phyloP scores from a whole-genome alignment of 2,113 vertebrate species.

The Strix uralensis region DNA sequence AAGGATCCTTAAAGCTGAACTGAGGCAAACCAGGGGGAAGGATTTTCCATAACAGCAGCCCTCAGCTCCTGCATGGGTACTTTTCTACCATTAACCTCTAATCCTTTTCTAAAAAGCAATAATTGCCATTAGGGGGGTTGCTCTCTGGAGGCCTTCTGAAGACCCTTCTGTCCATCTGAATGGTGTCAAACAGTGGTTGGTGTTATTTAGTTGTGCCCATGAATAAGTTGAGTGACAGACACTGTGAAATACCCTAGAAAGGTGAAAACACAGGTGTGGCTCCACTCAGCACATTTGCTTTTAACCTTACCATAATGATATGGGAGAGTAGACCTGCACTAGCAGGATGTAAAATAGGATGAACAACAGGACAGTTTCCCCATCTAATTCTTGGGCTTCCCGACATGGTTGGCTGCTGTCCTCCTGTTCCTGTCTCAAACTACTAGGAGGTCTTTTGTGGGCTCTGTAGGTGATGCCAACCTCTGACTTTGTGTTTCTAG shows the following conservation, averaged over 20 bases:
- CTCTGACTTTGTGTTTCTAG: neutral
- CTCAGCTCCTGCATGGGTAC: neutral
- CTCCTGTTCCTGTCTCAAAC: neutral
- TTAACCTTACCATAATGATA: neutral
- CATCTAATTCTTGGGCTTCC: neutral
- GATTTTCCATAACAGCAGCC: neutral
- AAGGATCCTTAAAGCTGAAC: neutral
- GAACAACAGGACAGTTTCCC: neutral
- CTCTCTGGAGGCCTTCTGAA: neutral
- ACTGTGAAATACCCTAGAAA: neutral
- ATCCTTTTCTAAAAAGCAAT: neutral
- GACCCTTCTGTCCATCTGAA: neutral
- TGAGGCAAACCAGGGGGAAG: neutral
- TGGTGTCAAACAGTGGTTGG: neutral
- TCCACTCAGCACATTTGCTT: neutral
- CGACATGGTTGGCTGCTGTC: rapidly evolving
- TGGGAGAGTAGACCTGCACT: neutral
- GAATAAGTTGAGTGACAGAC: neutral
- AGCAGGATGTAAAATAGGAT: neutral
- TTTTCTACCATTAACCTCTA: neutral
- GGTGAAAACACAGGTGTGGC: neutral
- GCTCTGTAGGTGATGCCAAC: neutral
- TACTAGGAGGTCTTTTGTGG: neutral
- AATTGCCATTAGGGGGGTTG: neutral
- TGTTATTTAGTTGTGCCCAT: neutral